Conservation (phyloP, 2,797 vertebrate genomes). For the Cetoscarus ocellatus region DNA sequence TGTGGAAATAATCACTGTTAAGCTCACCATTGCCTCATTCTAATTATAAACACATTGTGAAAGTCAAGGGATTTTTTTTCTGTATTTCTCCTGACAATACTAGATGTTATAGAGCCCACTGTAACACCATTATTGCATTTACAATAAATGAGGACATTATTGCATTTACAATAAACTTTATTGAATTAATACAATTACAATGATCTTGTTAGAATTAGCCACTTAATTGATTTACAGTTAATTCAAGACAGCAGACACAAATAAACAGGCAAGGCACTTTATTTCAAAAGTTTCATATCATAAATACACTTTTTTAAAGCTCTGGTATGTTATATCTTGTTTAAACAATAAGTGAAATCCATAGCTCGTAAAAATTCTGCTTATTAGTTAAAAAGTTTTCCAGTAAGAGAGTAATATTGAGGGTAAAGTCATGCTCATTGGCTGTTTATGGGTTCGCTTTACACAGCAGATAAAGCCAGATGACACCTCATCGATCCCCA, state of each 20-base stretch:
- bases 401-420: conserved; percentile 17
- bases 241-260: conserved; percentile 31
- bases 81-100: conserved; percentile 49
- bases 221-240: conserved; percentile 46
- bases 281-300: conserved; percentile 38
- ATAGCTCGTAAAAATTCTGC: conserved; percentile 24
- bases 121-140: conserved; percentile 60
- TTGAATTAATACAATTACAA: conserved; percentile 58
- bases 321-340: conserved; percentile 17
- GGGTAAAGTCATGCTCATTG: conserved; percentile 38
- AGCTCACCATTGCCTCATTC: conserved; percentile 33
- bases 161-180: conserved; percentile 61
- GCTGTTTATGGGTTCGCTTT: conserved; percentile 67
- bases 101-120: conserved; percentile 36
- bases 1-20: conserved; percentile 34
- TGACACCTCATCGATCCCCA: conserved; percentile 72
- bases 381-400: conserved; percentile 38
- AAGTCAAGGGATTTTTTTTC: conserved; percentile 30
- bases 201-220: conserved; percentile 51
- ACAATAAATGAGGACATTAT: conserved; percentile 53
- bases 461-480: conserved; percentile 54
- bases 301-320: conserved; percentile 7
- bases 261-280: conserved; percentile 35
- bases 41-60: conserved; percentile 54
- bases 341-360: conserved; percentile 42